Base-by-base conservation (phyloP, 2,888 invertebrate species). In the Ctena decussata region DNA sequence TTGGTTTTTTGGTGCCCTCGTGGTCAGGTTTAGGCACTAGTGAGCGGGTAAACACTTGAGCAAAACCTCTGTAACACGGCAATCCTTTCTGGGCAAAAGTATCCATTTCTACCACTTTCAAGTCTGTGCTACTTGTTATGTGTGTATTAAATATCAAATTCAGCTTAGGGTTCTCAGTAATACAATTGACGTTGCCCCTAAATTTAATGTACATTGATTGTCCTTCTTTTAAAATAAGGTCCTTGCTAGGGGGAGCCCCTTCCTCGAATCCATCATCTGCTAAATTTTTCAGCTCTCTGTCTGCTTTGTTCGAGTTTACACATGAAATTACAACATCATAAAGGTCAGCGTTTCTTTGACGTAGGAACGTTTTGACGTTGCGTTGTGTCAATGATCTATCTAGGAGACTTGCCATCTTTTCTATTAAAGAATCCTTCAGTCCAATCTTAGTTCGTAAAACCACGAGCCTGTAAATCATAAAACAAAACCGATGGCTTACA, bases 1-100 rank as follows among this genome's bases (percentile, higher is more conserved):
- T 70, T 0, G 79, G 49, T 65, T 89, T 89, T 35, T 82, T 84
- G 6, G 87, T 80, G 5, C 80, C 80, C 15, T 81, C 74, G 8
- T 79, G 80, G 0, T 85, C 71, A 11, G 85, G 81, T 37, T 76
- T 80, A 8, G 91, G 87, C 18, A 93, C 90, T 27, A 90, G 30
- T 21, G 87, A 90, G 49, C 87, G 86, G 1, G 93, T 93, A 80
- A 84, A 94, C n/a, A 94, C 82, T 89, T 95, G 94, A 24, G 90
- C 92, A 77, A 95, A 95, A 8, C 95, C 95, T 49, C 95, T 80
- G 85, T 93, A 95, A 49, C 92, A 91, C 74, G 91, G 90, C 44
- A 95, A 89, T 32, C 93, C 90, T 77, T 94, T 94, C 87, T 95
- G 95, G 0, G 95, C 94, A 85, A 93, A 95, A 49, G 86, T 88